Percentiles rank a stretch among this genome's conserved stretches.
phyloP scores from a whole-genome alignment of 2,113 vertebrate species.

The Ranitomeya imitator region DNA sequence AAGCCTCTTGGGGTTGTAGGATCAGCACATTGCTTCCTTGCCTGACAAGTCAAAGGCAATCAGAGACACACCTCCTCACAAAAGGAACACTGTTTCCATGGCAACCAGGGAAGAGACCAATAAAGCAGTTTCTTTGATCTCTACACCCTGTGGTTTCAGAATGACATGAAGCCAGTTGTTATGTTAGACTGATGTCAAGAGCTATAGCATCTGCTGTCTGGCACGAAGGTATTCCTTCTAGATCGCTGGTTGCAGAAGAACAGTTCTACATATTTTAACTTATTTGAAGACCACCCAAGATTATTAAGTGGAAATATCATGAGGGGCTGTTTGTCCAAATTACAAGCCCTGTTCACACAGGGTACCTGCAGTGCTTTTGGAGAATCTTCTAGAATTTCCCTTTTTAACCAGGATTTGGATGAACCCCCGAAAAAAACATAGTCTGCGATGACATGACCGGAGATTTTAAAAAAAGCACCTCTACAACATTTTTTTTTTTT shows the following conservation, averaged over 20 bases:
- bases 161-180: slow-evolving; percentile 31
- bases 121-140: slow-evolving; percentile 48
- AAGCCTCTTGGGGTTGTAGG: slow-evolving; percentile 45
- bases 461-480: no score
- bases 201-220: slow-evolving; percentile 27
- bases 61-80: slow-evolving; percentile 41
- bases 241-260: not conserved
- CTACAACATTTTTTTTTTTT: no score
- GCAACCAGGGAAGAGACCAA: slow-evolving; percentile 52
- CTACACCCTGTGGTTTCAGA: slow-evolving; percentile 50
- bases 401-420: no score
- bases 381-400: no score
- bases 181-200: slow-evolving; percentile 39
- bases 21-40: slow-evolving; percentile 21
- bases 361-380: no score
- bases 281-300: not conserved
- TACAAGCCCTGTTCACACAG: not conserved
- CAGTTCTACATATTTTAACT: not conserved
- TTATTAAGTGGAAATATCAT: not conserved
- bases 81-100: slow-evolving; percentile 51
- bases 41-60: slow-evolving; percentile 45
- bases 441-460: no score
- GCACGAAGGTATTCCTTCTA: slow-evolving; percentile 8
- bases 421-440: no score
- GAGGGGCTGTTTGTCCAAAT: not conserved